Conservation (phyloP, 53 echinoderm and acorn worm species). For the Crossaster papposus region DNA sequence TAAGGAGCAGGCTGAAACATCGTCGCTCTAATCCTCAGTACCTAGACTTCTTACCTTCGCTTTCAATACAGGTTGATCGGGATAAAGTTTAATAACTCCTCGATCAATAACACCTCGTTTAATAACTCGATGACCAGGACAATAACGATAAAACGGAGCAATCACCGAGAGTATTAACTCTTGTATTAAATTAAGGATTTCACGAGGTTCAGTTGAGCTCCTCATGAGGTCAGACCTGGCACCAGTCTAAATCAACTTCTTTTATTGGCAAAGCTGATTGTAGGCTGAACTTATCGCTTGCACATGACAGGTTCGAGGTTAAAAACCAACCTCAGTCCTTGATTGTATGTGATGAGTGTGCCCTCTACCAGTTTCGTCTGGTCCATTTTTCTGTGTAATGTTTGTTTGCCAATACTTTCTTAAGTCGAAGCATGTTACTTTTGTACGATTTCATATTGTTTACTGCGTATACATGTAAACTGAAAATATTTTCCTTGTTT, state of each 20-base stretch:
- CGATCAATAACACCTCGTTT: too few species aligned
- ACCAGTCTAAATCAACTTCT: too few species aligned
- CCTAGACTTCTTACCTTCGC: constrained; percentile 72
- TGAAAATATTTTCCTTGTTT: not conserved
- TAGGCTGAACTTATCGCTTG: not conserved
- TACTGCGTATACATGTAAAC: too few species aligned
- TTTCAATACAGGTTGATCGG: constrained; percentile 83
- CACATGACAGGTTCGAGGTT: not conserved
- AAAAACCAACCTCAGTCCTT: not conserved
- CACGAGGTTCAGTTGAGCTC: too few species aligned
- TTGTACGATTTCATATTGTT: too few species aligned
- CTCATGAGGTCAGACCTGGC: too few species aligned
- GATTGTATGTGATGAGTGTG: not conserved
- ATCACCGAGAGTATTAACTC: constrained; percentile 1
- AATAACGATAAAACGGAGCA: not conserved
- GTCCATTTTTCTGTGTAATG: too few species aligned
- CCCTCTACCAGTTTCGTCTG: not conserved
- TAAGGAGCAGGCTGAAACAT: constrained; percentile 66
- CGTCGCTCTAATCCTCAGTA: constrained; percentile 67
- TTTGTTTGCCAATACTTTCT: too few species aligned
- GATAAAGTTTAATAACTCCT: constrained; percentile 32
- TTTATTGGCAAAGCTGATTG: too few species aligned
- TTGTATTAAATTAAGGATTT: too few species aligned
- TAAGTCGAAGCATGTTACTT: too few species aligned
- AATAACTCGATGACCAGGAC: constrained; percentile 34